Evolutionary conservation across 2,113 vertebrate genomes (phyloP), one percentile per base, ranked within the genome.

Genomic region (Zingel zingel): DNA sequence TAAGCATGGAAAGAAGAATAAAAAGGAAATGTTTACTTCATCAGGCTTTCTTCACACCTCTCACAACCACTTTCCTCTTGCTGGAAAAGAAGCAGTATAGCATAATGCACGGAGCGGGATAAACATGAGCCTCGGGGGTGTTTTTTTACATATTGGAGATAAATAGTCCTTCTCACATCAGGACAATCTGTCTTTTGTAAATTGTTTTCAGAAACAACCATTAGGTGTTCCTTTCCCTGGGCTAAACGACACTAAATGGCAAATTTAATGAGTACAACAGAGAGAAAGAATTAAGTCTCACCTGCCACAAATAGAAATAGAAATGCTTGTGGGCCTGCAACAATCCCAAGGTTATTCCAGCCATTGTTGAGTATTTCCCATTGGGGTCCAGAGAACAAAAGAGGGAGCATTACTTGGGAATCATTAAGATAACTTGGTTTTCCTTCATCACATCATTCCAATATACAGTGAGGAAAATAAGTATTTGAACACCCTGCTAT

Each of bases 161-260:
- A 30, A 83, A 86, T 83, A 39, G 54, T 50, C 45, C 53, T 71
- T 45, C 63, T 74, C 36, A 33, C 85, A 89, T 84, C 84, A 16
- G 43, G 75, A 67, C 45, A 71, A 91, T 89, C 57, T 74, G 57
- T 65, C 39, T 76, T 85, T 76, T 73, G 50, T 72, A 64, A 77
- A 64, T 75, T 82, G 76, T 86, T 91, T 86, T 83, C 56, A 61
- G 12, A 67, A 82, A 66, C 74, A 87, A 81, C 86, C 70, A 81
- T 76, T 51, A 68, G 58, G 70, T 51, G 61, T 66, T 74, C 43
- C 51, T 56, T 45, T 78, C 81, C 68, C 74, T n/a, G 27, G 74
- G 85, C 86, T 86, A 92, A 86, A 74, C 71, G 69, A 80, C 74
- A 78, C 36, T 27, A 81, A 86, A 82, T 80, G 57, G 69, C 57